A percentile compares a stretch with the other conserved stretches of the same genome.
Conservation (phyloP, 1,140 invertebrate genomes). For the honey bee (Apis mellifera) region DNA sequence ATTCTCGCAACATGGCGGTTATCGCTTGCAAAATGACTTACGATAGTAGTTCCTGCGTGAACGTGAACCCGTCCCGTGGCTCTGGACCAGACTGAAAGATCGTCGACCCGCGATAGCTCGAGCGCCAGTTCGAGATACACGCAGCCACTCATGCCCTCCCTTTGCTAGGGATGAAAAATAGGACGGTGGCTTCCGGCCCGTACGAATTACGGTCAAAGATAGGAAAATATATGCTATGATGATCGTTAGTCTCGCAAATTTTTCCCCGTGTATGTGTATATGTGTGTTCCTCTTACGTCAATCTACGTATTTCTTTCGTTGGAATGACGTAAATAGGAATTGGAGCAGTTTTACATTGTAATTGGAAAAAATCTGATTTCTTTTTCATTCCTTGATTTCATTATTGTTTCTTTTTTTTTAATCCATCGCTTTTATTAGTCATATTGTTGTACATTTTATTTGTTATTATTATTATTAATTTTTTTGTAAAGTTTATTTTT, state of each 20-base stretch:
- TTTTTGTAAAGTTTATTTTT: too few species aligned
- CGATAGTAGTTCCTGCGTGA: background rate
- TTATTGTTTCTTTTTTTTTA: too few species aligned
- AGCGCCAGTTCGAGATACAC: slow-evolving; percentile 7
- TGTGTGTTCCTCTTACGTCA: too few species aligned
- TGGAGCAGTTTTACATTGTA: too few species aligned
- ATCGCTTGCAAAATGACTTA: slow-evolving; percentile 51
- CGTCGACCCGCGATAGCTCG: slow-evolving; percentile 13
- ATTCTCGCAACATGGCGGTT: slow-evolving; percentile 38
- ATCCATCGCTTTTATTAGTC: too few species aligned
- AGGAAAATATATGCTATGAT: background rate
- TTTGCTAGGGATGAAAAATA: slow-evolving; percentile 16
- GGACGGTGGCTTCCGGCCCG: background rate
- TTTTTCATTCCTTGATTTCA: too few species aligned
- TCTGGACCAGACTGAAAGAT: slow-evolving; percentile 17
- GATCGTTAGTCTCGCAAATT: background rate
- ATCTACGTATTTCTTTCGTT: too few species aligned
- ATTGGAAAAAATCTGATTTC: too few species aligned
- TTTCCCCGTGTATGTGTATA: background rate
- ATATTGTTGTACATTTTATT: too few species aligned
- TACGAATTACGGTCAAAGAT: slow-evolving; percentile 20
- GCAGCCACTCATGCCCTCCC: background rate
- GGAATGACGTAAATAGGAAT: too few species aligned
- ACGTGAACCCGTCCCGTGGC: slow-evolving; percentile 28
- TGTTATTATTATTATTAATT: too few species aligned